Base-by-base conservation (phyloP, 2,888 invertebrate species). In the Julus scanicus region DNA sequence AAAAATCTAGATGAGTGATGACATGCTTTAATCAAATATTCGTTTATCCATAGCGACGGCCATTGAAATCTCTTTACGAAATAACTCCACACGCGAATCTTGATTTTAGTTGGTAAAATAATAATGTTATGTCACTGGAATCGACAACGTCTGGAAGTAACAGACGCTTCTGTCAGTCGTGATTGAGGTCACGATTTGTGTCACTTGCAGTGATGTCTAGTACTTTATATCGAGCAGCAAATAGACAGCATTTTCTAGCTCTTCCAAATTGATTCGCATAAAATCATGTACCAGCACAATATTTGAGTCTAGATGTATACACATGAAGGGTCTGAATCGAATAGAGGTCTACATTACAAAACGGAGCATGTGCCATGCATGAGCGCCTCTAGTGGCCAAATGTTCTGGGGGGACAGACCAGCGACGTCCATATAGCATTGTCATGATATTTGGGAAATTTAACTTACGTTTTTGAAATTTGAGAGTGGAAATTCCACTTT, bases 1-100 rank as follows among this genome's bases (percentile, higher is more conserved):
- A 63, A n/a, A 63, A 63, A 63, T 63, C 63, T n/a, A 17, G n/a
- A 53, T 63, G 63, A 63, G 63, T 63, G 63, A n/a, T 63, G 63
- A 63, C 63, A n/a, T n/a, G 8, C n/a, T 8, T 63, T 17, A 63
- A 63, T 63, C 63, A n/a, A 63, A n/a, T n/a, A 20, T 63, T 63
- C n/a, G 63, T n/a, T 63, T 6, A 17, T 63, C n/a, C 63, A 15
- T n/a, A 9, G 53, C 15, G 53, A 53, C 53, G 11, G 4, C 53
- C 53, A 53, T 53, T 53, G 53, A 11, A 15, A 53, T 53, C 53
- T 53, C 15, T 9, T 15, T 11, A 9, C 53, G 53, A 53, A 53
- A 44, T 44, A 44, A 44, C 44, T 44, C 44, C 15, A 15, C 63
- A n/a, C n/a, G 6, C 63, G 63, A 63, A 63, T 63, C 63, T n/a